A percentile compares a stretch with the other conserved stretches of the same genome.
These are phyloP conservation scores for Corythoichthys haematopterus DNA, from an alignment of 2,113 vertebrate species.

Conservation along the genomic window DNA sequence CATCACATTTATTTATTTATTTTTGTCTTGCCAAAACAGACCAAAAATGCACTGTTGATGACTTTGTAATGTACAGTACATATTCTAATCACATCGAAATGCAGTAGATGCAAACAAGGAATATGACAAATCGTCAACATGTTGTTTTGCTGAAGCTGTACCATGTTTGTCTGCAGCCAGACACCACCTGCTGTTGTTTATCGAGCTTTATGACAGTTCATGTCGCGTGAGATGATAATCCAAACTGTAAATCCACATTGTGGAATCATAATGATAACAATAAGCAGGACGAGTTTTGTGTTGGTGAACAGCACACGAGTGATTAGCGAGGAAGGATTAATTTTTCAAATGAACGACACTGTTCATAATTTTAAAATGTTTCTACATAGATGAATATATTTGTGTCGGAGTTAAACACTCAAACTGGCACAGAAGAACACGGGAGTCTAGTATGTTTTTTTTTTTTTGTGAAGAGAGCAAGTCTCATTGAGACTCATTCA, in stretches of 20 bases:
- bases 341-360: neutral
- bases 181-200: constrained; percentile 25
- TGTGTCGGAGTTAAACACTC: no score
- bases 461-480: no score
- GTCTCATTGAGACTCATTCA: no score
- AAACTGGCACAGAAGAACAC: no score
- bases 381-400: neutral
- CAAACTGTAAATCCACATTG: constrained; percentile 15
- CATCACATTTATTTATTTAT: constrained; percentile 1
- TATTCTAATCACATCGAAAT: neutral
- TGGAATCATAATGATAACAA: constrained; percentile 4
- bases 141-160: neutral
- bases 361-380: neutral
- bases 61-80: neutral
- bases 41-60: constrained; percentile 31
- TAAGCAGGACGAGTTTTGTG: constrained; percentile 2
- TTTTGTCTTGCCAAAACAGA: constrained; percentile 26
- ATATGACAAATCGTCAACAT: neutral
- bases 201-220: constrained; percentile 15
- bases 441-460: no score
- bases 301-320: neutral
- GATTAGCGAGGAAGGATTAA: neutral
- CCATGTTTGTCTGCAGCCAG: constrained; percentile 2
- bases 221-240: constrained; percentile 23
- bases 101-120: neutral